Base-by-base conservation (phyloP, 2,888 invertebrate species). In the Drosophila merina region DNA sequence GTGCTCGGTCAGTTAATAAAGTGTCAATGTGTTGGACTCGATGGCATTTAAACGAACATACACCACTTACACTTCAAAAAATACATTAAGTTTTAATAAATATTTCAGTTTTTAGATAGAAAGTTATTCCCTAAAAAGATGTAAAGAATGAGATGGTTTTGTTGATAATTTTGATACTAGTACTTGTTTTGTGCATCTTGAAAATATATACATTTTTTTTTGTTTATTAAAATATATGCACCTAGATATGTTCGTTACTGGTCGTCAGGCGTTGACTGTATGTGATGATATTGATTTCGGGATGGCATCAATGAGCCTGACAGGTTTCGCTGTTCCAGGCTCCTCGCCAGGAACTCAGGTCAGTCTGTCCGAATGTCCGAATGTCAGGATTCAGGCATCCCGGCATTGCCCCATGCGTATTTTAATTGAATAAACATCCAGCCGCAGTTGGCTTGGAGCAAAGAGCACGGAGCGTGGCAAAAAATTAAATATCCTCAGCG, bases 361-460 rank as follows among this genome's bases (percentile, higher is more conserved):
- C 10, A 10, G 20, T 44, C 45, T 25, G 40, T 30, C 33, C 10
- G n/a, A 7, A 4, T 25, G 40, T 30, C 33, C 10, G n/a, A 7
- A 4, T 44, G 42, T 30, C 42, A 26, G 25, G 49, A 51, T 40
- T 30, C 71, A 57, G 59, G 64, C 47, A 67, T 58, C 62, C 56
- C 40, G 40, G 54, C 76, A 68, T 60, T 62, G 84, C 51, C 54
- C 52, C 74, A 69, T 77, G 74, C 74, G 76, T 77, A 75, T 85
- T 76, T 85, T 85, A 77, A 88, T 85, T 85, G 87, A 88, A 85
- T 87, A 79, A 88, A 85, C 87, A 88, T 81, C 66, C 69, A 56
- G 49, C 63, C 51, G 62, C 48, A 63, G 64, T 55, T 66, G 38
- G 52, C 26, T 42, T 10, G 25, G 38, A 51, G 38, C 45, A 55